Evolutionary conservation across 1,140 invertebrate species (phyloP).

Genomic region (Micrasema longulum): DNA sequence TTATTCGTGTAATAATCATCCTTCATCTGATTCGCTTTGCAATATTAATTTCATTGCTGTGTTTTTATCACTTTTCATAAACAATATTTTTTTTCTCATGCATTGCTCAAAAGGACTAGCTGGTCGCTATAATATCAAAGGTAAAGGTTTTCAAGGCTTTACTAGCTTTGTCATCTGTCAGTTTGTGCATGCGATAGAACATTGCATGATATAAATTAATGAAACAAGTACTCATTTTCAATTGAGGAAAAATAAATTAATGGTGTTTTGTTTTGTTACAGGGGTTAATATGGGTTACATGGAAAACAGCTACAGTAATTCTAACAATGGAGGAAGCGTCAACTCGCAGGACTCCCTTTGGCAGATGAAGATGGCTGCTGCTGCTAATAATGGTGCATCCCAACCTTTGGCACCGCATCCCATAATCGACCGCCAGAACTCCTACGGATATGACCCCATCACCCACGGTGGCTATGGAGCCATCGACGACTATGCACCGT

Average conservation of each 20-base stretch:
- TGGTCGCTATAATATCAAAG: constrained; percentile 59
- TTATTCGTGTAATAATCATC: neutral
- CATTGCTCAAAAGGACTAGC: constrained; percentile 63
- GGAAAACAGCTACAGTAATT: constrained; percentile 92
- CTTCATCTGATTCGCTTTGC: constrained; percentile 13
- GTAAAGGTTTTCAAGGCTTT: constrained; percentile 57
- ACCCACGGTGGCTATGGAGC: constrained; percentile 84
- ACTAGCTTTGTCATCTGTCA: constrained; percentile 51
- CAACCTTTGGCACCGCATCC: constrained; percentile 69
- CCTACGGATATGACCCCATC: constrained; percentile 81
- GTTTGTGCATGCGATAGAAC: constrained; percentile 50
- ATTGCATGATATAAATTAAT: constrained; percentile 15
- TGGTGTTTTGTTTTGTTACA: constrained; percentile 58
- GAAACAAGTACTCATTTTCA: neutral
- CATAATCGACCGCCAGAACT: constrained; percentile 72
- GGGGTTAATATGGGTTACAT: constrained; percentile 90
- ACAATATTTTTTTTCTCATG: constrained; percentile 58
- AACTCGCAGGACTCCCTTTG: constrained; percentile 95
- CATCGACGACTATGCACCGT: constrained; percentile 87
- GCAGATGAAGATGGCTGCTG: constrained; percentile 90
- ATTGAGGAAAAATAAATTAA: neutral
- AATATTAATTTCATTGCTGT: constrained; percentile 15
- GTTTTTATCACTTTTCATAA: constrained; percentile 34
- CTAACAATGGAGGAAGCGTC: constrained; percentile 91
- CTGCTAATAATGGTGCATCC: constrained; percentile 72